phyloP scores from a whole-genome alignment of 2,113 vertebrate species.

The Sigmodon hispidus region DNA sequence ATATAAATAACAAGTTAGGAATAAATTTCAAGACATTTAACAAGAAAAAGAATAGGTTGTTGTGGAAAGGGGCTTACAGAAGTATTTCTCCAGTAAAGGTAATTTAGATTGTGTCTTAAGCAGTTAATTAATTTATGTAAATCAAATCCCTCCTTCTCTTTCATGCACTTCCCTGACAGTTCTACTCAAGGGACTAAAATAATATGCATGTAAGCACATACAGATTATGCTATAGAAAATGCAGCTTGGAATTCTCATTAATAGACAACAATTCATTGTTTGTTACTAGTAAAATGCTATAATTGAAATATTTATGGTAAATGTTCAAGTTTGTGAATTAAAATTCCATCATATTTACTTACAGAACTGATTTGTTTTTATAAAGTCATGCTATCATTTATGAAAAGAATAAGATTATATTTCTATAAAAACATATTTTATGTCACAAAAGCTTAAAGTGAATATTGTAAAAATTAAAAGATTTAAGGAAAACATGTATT shows the following conservation, averaged over 20 bases:
- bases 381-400: not conserved
- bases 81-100: not conserved
- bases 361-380: constrained; percentile 1
- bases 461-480: not conserved
- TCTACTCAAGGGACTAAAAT: not conserved
- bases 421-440: not conserved
- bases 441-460: not conserved
- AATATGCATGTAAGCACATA: not conserved
- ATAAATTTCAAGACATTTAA: not conserved
- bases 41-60: not conserved
- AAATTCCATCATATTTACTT: constrained; percentile 8
- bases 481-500: not conserved
- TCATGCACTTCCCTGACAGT: not conserved
- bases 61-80: not conserved
- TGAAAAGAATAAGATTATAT: not conserved
- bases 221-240: not conserved
- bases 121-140: not conserved
- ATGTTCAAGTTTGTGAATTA: not conserved
- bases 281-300: not conserved
- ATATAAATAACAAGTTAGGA: not conserved
- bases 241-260: not conserved
- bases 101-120: not conserved
- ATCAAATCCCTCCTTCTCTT: not conserved
- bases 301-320: not conserved
- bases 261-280: not conserved